Base-by-base conservation (phyloP, 2,888 invertebrate species). In the Halictus ligatus region DNA sequence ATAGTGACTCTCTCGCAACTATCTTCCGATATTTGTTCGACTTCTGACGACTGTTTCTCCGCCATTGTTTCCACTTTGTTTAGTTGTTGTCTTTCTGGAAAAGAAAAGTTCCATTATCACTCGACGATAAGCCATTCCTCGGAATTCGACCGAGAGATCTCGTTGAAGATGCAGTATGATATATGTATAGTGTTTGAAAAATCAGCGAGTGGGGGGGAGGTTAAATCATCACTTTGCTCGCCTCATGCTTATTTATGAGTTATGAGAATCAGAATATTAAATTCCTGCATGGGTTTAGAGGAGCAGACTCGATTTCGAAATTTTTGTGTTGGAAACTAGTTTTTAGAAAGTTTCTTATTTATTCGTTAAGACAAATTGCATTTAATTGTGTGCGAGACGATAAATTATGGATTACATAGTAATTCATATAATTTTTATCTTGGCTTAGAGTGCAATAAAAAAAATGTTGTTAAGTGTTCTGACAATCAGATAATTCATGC, bases 1-100 rank as follows among this genome's bases (percentile, higher is more conserved):
- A 0, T 29, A 48, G 25, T 5, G 21, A 2, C 58, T 0, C 0
- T 0, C 29, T 0, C 15, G 0, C 2, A 15, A 1, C 6, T 5
- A 0, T 29, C 29, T 64, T 7, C 2, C 29, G 15, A 25, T 2
- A 29, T 15, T 29, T 64, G 1, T 29, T 29, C 15, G 7, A 7
- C 29, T 7, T 7, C 15, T 7, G 15, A 2, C 29, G 15, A 15
- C 15, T 15, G 29, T 7, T 64, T 64, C 2, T 64, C 25, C 64
- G 64, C 64, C 64, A 64, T 64, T 64, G 7, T 29, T 29, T 6
- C 25, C 29, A 0, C 64, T 29, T 29, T 29, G 7, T 29, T 29
- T 15, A 15, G 15, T 15, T 1, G 15, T 15, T 64, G 7, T 29
- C 15, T 13, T 7, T 29, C 64, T 64, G 29, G 25, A 60, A 64